Evolutionary conservation across 1,140 invertebrate genomes (phyloP), one percentile per base, ranked within the genome.

Genomic region (Oreohelix idahoensis): DNA sequence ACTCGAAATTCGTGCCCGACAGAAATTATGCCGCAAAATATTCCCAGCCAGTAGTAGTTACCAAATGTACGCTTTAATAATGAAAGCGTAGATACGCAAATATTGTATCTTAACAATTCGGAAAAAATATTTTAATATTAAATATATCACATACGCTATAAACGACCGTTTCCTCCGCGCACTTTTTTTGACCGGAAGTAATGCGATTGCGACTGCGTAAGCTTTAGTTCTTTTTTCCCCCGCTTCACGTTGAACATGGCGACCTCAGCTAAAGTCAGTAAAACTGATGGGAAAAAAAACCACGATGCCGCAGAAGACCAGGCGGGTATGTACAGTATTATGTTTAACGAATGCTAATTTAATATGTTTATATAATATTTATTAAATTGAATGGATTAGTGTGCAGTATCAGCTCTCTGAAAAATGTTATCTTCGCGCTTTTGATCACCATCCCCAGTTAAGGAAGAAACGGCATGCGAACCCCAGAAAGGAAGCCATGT

Each of bases 211-310:
- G 87, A 89, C 86, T 89, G 90, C 88, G 88, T 45, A 69, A 17
- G 35, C 0, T 4, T 17, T 66, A 29, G 63, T 66, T 66, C 86
- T 87, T 79, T n/a, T 87, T 84, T 81, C 83, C 86, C 85, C 83
- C 85, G 84, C 86, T 85, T 88, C 87, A 86, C 85, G 87, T 86
- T 85, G 88, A 90, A 88, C 83, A 91, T 91, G 90, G 90, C 90
- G 87, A 87, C 90, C 86, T 84, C 87, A 83, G 88, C 90, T 66
- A 91, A 91, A 90, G 88, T 89, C 75, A 85, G 80, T 73, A 91
- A 90, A 87, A 73, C 87, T 58, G 90, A 91, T 58, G 87, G 85
- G 71, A 91, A 91, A 91, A 91, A 91, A 83, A 91, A 91, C 81
- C 90, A 91, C 82, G 89, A 90, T 84, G 87, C 86, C 73, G 87